Evolutionary conservation across 2,888 invertebrate genomes (phyloP), one percentile per base, ranked within the genome.

Genomic region (Empis stercorea): DNA sequence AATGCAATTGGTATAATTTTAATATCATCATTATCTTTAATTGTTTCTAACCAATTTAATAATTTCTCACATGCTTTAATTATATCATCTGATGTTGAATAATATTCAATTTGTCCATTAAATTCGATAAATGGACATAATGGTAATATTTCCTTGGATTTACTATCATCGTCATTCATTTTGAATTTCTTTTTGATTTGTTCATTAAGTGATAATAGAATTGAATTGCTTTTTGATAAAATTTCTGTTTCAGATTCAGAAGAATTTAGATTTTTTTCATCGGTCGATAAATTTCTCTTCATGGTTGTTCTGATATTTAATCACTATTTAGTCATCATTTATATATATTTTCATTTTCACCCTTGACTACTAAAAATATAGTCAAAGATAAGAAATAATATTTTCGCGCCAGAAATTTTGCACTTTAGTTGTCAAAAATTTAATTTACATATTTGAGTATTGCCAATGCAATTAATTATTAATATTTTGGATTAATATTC

Each of bases 1-100:
- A 81, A 80, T 5, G 80, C 79, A 51, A 80, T 61, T 5, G 76
- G 72, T 30, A 77, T 63, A 17, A 68, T 53, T 4, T 66, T 65
- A 4, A 20, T 37, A 3, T 37, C 4, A 20, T 20, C 20, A 20
- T 20, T 20, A 20, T 20, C 5, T 20, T 20, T 20, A 3, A 20
- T 20, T 4, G 20, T 20, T 4, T 20, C 5, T 20, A 20, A 20
- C 11, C 14, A 23, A 9, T 10, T 23, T 11, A 40, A 11, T 4
- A 40, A 5, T n/a, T 23, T 20, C 3, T 40, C 39, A 23, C 39
- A 40, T 13, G 39, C 39, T 17, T 10, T n/a, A 10, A 13, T n/a
- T 23, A 40, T 40, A n/a, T 40, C 39, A 23, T 10, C 20, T 2
- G n/a, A n/a, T n/a, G 20, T 40, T 3, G 39, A 11, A 40, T n/a